Evolutionary conservation across 2,113 vertebrate species (phyloP).

Genomic region (Dendrocopos noguchii): DNA sequence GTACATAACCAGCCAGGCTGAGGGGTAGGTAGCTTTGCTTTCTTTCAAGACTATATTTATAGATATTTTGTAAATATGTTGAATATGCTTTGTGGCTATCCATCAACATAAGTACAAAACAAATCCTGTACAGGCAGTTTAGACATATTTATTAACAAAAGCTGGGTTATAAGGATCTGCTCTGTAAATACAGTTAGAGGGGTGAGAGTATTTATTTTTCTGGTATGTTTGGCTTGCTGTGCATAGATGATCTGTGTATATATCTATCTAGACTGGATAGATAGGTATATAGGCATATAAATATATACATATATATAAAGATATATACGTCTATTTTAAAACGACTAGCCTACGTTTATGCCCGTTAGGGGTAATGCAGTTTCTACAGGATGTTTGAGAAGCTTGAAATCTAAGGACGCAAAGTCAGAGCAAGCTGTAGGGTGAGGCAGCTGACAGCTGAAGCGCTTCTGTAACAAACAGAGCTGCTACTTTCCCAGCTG

Average conservation of each 20-base stretch:
- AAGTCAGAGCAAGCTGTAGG: background rate
- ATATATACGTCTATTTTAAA: slow-evolving; percentile 71
- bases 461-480: background rate
- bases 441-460: background rate
- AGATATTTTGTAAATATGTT: slow-evolving; percentile 81
- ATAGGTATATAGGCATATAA: slow-evolving; percentile 38
- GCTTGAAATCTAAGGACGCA: slow-evolving; percentile 30
- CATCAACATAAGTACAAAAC: slow-evolving; percentile 78
- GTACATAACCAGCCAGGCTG: slow-evolving; percentile 75
- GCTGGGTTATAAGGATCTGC: slow-evolving; percentile 72
- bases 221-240: slow-evolving; percentile 74
- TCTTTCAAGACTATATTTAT: slow-evolving; percentile 81
- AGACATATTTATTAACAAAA: slow-evolving; percentile 88
- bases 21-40: slow-evolving; percentile 72
- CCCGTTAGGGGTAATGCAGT: slow-evolving; percentile 33
- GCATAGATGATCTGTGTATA: slow-evolving; percentile 65
- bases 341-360: slow-evolving; percentile 61
- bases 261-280: slow-evolving; percentile 58
- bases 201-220: slow-evolving; percentile 85
- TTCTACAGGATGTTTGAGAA: slow-evolving; percentile 59
- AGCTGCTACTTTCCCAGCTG: background rate
- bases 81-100: slow-evolving; percentile 85
- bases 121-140: slow-evolving; percentile 69
- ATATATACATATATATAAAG: slow-evolving; percentile 60
- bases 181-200: slow-evolving; percentile 80